Conservation (phyloP, 2,888 invertebrate species). For the Morpho helenor region DNA sequence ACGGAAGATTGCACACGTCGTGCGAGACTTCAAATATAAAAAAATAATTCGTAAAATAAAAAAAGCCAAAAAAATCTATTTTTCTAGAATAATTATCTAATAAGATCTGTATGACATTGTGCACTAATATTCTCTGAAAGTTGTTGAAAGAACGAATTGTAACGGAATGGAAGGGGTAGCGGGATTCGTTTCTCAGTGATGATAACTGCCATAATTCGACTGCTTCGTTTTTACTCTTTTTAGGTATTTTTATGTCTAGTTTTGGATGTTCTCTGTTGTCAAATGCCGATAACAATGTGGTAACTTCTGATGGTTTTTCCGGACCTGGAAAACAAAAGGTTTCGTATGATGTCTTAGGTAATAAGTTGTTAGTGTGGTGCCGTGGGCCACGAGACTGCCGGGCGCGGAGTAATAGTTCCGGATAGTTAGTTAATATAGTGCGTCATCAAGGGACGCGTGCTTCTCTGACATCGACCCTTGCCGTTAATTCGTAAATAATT, state of each 20-base stretch:
- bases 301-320: too few relatives aligned
- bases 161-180: conserved; percentile 3
- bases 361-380: too few relatives aligned
- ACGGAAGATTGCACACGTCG: neutral
- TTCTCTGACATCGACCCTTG: too few relatives aligned
- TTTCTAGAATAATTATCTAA: conserved; percentile 25
- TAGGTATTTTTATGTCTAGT: conserved; percentile 23
- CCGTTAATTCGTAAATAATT: too few relatives aligned
- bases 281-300: too few relatives aligned
- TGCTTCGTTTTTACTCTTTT: conserved; percentile 36
- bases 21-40: neutral
- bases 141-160: conserved; percentile 4
- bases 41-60: conserved; percentile 8
- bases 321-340: too few relatives aligned
- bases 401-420: too few relatives aligned
- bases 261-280: too few relatives aligned
- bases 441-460: too few relatives aligned
- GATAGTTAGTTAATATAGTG: too few relatives aligned
- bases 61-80: conserved; percentile 24
- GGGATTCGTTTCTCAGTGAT: conserved; percentile 18
- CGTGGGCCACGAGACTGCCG: too few relatives aligned
- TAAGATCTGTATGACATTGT: conserved; percentile 7
- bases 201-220: conserved; percentile 52
- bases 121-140: conserved; percentile 13
- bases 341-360: too few relatives aligned